Base-by-base conservation (phyloP, 2,888 invertebrate genomes). In the Leptodirus hochenwartii region DNA sequence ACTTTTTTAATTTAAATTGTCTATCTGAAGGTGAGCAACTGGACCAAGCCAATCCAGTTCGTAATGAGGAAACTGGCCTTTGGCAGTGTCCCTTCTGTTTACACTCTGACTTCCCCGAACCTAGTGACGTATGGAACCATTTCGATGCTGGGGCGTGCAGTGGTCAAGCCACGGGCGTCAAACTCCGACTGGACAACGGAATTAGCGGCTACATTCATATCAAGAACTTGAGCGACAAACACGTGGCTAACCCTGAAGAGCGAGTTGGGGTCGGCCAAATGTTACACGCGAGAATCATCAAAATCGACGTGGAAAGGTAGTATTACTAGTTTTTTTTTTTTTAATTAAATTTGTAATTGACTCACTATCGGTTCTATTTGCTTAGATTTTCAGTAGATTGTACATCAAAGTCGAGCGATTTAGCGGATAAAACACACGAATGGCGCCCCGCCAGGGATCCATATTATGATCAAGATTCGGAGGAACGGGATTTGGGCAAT, bases 61-160 rank as follows among this genome's bases (percentile, higher is more conserved):
- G 90, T 41, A 87, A 91, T 47, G 91, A 93, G 35, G 85, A 88
- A 45, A 87, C 87, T 5, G 88, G 88, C 1, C 61, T 91, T 22
- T 96, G 95, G 95, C 87, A 91, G 51, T 96, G 96, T 61, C 93
- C 93, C 0, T 93, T 95, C 58, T 96, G 96, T 59, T 64, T 82
- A 41, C 88, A 90, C 51, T 88, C 88, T 49, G 90, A 93, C 54
- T 93, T 96, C 46, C 84, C 88, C 0, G 95, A 95, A 50, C 59
- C 95, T 16, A 87, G 88, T 12, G 93, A 93, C 61, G 93, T 95
- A 27, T 96, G 95, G 95, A 90, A 87, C 56, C 95, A 96, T 55
- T 95, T 95, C 60, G 95, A 96, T 56, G 84, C 87, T 1, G 87
- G 84, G 15, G 73, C 79, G 2, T 98, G 98, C 57, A 93, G 88